A percentile compares a stretch with the other conserved stretches of the same genome.
Evolutionary conservation across 2,113 vertebrate species (phyloP).

Genomic region (Saguinus imperator): DNA sequence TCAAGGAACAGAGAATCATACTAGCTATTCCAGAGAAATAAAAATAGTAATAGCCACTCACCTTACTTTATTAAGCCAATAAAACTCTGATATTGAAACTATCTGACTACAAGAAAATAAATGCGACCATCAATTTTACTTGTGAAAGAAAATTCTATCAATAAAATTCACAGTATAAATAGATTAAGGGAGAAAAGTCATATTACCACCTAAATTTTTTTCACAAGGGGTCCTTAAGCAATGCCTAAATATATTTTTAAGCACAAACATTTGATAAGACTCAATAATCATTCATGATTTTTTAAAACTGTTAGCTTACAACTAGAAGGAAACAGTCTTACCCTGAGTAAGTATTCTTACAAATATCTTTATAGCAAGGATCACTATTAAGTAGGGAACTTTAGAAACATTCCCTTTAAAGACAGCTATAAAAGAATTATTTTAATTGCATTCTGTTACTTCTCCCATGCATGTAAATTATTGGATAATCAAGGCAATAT

Average conservation of each 20-base stretch:
- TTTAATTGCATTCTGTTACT: neutral
- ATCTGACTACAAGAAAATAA: neutral
- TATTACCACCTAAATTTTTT: neutral
- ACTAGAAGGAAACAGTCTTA: neutral
- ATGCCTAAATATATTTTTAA: no score
- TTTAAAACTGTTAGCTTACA: constrained; percentile 15
- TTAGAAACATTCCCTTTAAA: neutral
- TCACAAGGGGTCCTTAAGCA: no score
- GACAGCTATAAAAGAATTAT: neutral
- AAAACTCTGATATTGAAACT: neutral
- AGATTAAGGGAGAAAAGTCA: neutral
- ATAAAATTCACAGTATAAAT: neutral
- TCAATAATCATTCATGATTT: neutral
- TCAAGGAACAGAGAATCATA: neutral
- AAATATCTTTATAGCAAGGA: neutral
- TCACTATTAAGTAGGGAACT: neutral
- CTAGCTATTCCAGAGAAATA: neutral
- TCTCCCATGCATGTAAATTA: neutral
- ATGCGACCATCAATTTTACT: neutral
- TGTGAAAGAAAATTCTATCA: neutral
- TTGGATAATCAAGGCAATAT: neutral
- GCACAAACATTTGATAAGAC: neutral
- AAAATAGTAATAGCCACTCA: neutral
- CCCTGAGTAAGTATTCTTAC: neutral
- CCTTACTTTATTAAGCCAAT: neutral